Evolutionary conservation across 1,140 invertebrate genomes (phyloP), one percentile per base, ranked within the genome.

Genomic region (Orchestia grillus): DNA sequence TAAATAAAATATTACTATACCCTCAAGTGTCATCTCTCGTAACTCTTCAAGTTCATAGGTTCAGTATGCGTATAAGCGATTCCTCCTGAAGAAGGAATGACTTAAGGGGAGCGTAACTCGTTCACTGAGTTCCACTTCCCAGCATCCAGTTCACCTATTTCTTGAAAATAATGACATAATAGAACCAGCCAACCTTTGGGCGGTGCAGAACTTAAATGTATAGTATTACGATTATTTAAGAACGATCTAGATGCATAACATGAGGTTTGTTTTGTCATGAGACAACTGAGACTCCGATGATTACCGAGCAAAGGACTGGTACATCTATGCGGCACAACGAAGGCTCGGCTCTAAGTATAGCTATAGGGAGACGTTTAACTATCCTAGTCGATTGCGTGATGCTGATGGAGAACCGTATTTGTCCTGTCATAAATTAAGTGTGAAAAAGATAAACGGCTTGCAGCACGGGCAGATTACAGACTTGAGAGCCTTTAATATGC

Each of bases 371-470:
- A 77, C 62, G 11, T 77, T 77, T 77, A 77, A 77, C 62, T 77
- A 77, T 77, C 62, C 62, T 23, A 36, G 88, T 44, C 44, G 88
- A 91, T 91, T 91, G 88, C 88, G 88, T 91, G 44, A 44, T 91
- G 41, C 41, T 44, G 88, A 91, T 91, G 44, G 41, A 91, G 44
- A 44, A 44, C 88, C 41, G 41, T 43, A 91, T 91, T 91, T 91
- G 88, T 42, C 88, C 88, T 44, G 44, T 91, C 88, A 91, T 91
- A 91, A 91, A 91, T 91, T 91, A 91, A 42, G 88, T 91, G 88
- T 28, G 88, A 91, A 91, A 91, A 91, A 91, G 88, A 91, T 44
- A 44, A 42, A 91, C 88, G 41, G 88, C 88, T 44, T 43, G 41
- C 4, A 91, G 41, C 41, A 19, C 41, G 41, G 44, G 19, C 15